Base-by-base conservation (phyloP, 2,888 invertebrate genomes). In the Tyria jacobaeae region DNA sequence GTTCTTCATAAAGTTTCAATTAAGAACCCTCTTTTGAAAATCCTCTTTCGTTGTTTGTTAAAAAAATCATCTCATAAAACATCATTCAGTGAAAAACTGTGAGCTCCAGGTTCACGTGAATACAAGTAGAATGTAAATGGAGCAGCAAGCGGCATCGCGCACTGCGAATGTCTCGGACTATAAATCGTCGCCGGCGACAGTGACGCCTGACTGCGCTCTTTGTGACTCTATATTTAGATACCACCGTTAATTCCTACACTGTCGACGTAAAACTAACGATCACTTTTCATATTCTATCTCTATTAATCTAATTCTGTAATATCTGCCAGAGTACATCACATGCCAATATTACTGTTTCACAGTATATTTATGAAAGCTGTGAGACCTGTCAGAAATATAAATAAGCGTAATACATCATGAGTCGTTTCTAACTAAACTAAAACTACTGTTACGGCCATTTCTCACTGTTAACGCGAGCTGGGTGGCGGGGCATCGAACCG, bases 401-500 rank as follows among this genome's bases (percentile, higher is more conserved):
- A 70, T 64, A 70, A 67, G 59, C 55, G 27, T 70, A 74, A 72
- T 76, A 68, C 58, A 75, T 68, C 76, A 73, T 67, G 70, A 73
- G 75, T 72, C 68, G 71, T 75, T 81, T 76, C 63, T 68, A 78
- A 79, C 73, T 71, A 61, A 66, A 76, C 73, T 74, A 66, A 71
- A 79, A 80, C 76, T 71, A 71, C 70, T 72, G 80, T 75, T 70
- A 68, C 64, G 74, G 79, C 78, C 76, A 81, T 76, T 77, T 77
- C 76, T 80, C 76, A 69, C 66, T 59, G 64, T 76, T 72, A 70
- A 71, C 64, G 76, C 70, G 70, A 62, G 69, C 75, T 79, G 71
- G 70, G 70, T 73, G 79, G 70, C 75, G 71, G 80, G 81, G 76
- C 84, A 82, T 79, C 79, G 83, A 83, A 85, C 86, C 71, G 76